A percentile compares a stretch with the other conserved stretches of the same genome.
Evolutionary conservation across 2,888 invertebrate genomes (phyloP).

Genomic region (Chydorus sphaericus): DNA sequence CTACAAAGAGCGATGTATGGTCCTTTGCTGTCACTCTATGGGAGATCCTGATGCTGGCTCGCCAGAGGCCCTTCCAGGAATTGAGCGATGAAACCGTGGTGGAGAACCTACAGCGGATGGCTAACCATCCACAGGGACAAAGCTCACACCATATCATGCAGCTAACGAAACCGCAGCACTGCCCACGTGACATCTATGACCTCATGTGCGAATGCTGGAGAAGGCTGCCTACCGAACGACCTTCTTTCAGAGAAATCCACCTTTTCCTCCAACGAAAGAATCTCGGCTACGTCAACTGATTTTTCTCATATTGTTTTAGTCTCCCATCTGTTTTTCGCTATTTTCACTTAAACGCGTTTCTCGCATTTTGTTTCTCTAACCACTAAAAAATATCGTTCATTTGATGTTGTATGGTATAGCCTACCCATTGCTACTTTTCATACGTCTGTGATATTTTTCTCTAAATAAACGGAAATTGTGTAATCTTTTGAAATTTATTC

Average conservation of each 20-base stretch:
- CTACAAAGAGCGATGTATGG: conserved; percentile 83
- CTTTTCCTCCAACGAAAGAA: conserved; percentile 61
- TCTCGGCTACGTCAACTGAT: conserved; percentile 34
- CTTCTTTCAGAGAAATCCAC: conserved; percentile 75
- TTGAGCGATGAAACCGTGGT: conserved; percentile 62
- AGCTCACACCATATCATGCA: conserved; percentile 29
- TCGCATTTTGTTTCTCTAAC: too few relatives aligned
- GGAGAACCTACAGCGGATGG: conserved; percentile 58
- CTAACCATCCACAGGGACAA: conserved; percentile 10
- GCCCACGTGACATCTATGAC: conserved; percentile 77
- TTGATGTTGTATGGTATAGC: too few relatives aligned
- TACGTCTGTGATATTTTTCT: too few relatives aligned
- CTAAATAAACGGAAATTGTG: too few relatives aligned
- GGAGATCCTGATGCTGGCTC: conserved; percentile 66
- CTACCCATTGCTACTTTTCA: too few relatives aligned
- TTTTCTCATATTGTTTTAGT: too few relatives aligned
- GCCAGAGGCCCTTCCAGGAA: conserved; percentile 60
- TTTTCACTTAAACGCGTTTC: too few relatives aligned
- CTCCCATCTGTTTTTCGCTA: too few relatives aligned
- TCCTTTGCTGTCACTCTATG: conserved; percentile 75
- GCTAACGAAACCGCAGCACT: conserved; percentile 45
- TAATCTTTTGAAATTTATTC: too few relatives aligned
- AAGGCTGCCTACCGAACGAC: conserved; percentile 59
- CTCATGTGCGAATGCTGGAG: conserved; percentile 88
- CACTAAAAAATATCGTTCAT: too few relatives aligned